phyloP scores from a whole-genome alignment of 2,113 vertebrate species.

The Lathamus discolor region DNA sequence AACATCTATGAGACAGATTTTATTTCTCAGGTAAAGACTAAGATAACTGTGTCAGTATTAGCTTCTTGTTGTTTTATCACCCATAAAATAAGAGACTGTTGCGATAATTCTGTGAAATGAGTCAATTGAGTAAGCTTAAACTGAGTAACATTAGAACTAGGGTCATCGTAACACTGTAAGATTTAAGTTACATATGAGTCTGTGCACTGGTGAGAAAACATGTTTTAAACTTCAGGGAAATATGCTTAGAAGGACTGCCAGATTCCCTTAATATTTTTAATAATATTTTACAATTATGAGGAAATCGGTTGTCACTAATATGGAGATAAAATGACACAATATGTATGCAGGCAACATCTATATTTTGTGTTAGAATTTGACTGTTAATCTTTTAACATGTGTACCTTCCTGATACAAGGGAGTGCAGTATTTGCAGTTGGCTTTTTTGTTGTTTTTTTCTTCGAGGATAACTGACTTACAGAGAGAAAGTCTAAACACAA shows the following conservation, averaged over 20 bases:
- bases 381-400: neutral
- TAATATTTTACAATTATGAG: neutral
- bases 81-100: neutral
- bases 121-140: neutral
- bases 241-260: neutral
- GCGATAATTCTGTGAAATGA: neutral
- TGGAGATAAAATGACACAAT: neutral
- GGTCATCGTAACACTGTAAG: neutral
- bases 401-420: neutral
- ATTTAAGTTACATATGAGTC: neutral
- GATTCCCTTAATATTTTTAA: neutral
- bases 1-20: neutral
- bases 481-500: neutral
- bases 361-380: neutral
- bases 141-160: neutral
- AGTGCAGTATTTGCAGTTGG: neutral
- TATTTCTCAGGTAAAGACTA: neutral
- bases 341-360: fast-evolving
- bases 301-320: neutral
- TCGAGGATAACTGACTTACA: neutral
- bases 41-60: neutral
- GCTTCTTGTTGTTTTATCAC: neutral
- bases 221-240: neutral
- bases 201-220: neutral
- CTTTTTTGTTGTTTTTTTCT: neutral